Percentiles rank a stretch among this genome's conserved stretches.
phyloP scores from a whole-genome alignment of 1,140 invertebrate species.

The Calliphora vicina region DNA sequence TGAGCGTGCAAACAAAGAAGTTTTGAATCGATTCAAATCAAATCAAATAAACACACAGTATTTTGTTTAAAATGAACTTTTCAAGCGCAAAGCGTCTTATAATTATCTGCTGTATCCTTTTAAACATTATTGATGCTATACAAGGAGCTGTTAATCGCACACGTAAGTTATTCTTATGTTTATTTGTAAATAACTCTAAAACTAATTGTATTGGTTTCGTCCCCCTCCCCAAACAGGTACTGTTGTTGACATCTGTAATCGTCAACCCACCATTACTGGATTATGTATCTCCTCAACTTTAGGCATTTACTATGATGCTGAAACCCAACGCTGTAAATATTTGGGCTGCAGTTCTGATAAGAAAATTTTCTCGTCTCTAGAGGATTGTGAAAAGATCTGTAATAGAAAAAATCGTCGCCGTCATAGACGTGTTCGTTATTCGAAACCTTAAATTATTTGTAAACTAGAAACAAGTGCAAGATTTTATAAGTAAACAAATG shows the following conservation, averaged over 20 bases:
- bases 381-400: slow-evolving; percentile 58
- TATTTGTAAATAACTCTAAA: background rate
- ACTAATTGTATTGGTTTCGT: background rate
- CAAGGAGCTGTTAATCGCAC: background rate
- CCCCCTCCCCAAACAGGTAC: background rate
- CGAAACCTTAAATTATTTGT: background rate
- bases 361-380: slow-evolving; percentile 48
- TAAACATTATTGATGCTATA: background rate
- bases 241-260: slow-evolving; percentile 50
- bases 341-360: slow-evolving; percentile 50
- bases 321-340: slow-evolving; percentile 53
- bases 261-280: slow-evolving; percentile 48
- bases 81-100: background rate
- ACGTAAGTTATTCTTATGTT: background rate
- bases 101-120: background rate
- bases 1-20: background rate
- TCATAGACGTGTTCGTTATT: slow-evolving; percentile 28
- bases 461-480: background rate
- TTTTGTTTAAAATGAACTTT: background rate
- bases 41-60: background rate
- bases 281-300: slow-evolving; percentile 51
- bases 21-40: too few species aligned
- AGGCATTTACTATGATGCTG: slow-evolving; percentile 53
- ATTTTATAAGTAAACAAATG: background rate
- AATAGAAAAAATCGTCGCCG: slow-evolving; percentile 53